These are phyloP conservation scores for Ianthella basta DNA, from an alignment of 37 sponge, comb jelly and placozoan species.

Conservation along the genomic window DNA sequence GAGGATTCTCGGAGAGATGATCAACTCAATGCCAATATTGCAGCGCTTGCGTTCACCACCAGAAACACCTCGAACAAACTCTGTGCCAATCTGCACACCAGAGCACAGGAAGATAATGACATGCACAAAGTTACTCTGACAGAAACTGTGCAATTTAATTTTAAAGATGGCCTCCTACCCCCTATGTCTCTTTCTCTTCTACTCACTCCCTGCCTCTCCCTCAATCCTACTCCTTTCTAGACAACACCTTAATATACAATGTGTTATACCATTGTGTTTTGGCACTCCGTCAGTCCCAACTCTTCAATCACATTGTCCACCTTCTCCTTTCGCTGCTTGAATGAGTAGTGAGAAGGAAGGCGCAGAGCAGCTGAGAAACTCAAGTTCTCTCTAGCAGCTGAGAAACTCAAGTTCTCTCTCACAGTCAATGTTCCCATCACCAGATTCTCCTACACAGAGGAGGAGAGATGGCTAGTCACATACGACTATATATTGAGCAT, in stretches of 20 bases:
- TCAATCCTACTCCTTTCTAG: too few species aligned
- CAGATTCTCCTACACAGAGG: constrained; percentile 69
- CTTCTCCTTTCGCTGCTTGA: constrained; percentile 51
- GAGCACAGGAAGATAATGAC: too few species aligned
- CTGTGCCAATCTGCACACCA: constrained; percentile 76
- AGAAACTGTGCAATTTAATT: too few species aligned
- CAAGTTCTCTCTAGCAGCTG: too few species aligned
- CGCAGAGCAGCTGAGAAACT: constrained; percentile 82
- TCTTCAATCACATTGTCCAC: constrained; percentile 78
- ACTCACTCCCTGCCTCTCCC: too few species aligned
- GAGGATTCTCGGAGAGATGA: constrained; percentile 79
- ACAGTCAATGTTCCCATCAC: constrained; percentile 87
- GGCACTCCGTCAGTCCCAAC: constrained; percentile 57
- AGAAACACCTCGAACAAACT: constrained; percentile 82
- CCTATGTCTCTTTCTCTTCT: too few species aligned
- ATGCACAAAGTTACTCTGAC: too few species aligned
- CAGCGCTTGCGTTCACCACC: constrained; percentile 92
- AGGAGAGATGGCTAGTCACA: too few species aligned
- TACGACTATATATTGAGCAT: constrained; percentile 1
- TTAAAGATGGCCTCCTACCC: too few species aligned
- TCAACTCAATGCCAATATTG: constrained; percentile 92
- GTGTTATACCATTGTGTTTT: constrained; percentile 72
- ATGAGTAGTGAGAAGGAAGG: constrained; percentile 48
- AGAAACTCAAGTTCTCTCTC: constrained; percentile 85
- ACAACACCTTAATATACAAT: too few species aligned